phyloP scores from a whole-genome alignment of 1,140 invertebrate genomes.

The Chlorops oryzae region DNA sequence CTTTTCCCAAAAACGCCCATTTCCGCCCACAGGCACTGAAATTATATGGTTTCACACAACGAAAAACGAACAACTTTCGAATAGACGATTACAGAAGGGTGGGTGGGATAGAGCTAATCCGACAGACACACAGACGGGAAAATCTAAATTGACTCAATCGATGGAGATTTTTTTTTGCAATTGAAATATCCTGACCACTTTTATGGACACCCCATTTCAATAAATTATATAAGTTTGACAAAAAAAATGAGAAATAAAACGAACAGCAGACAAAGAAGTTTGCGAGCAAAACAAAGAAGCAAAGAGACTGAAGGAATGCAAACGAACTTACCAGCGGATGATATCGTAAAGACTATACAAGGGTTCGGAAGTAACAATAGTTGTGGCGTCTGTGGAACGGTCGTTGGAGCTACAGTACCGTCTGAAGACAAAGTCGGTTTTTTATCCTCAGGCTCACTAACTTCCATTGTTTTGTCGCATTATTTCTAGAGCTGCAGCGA shows the following conservation, averaged over 20 bases:
- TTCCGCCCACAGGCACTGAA: too few species aligned
- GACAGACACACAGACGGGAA: too few species aligned
- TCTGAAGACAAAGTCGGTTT: slow-evolving; percentile 40
- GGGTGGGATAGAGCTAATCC: too few species aligned
- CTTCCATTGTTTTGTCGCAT: slow-evolving; percentile 35
- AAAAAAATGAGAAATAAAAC: neutral
- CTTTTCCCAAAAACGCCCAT: too few species aligned
- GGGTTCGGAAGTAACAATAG: neutral
- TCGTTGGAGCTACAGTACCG: slow-evolving; percentile 29
- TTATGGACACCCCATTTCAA: too few species aligned
- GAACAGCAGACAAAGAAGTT: neutral
- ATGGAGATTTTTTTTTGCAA: too few species aligned
- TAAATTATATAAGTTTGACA: slow-evolving; percentile 2
- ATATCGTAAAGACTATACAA: slow-evolving; percentile 62
- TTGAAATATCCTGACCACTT: too few species aligned
- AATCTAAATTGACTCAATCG: too few species aligned
- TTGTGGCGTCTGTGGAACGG: neutral
- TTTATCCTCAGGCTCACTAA: slow-evolving; percentile 36
- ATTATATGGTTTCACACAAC: too few species aligned
- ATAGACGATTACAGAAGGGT: too few species aligned
- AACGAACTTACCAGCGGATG: slow-evolving; percentile 62
- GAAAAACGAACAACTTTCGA: too few species aligned
- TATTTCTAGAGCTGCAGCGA: too few species aligned
- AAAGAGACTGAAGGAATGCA: neutral
- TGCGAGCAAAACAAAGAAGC: neutral